Evolutionary conservation across 2,888 invertebrate genomes (phyloP).

Genomic region (Tenodera sinensis): DNA sequence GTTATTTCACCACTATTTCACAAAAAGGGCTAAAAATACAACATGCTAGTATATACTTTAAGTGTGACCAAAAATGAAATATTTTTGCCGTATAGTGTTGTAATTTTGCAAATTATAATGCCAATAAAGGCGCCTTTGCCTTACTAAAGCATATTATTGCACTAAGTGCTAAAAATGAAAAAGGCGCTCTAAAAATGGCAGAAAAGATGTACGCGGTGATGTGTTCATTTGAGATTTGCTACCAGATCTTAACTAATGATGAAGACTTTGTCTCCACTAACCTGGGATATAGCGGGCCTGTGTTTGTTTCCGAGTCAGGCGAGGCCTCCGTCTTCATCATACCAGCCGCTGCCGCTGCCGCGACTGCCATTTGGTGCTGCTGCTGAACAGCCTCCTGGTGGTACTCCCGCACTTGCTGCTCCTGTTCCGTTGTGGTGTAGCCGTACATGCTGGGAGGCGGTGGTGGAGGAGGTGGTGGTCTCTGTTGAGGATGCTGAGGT

Average conservation of each 20-base stretch:
- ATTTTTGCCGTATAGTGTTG: too few species aligned
- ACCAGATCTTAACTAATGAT: background rate
- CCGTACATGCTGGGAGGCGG: constrained; percentile 59
- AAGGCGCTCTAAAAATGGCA: background rate
- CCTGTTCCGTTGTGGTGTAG: constrained; percentile 48
- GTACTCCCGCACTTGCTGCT: constrained; percentile 54
- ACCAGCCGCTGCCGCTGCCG: constrained; percentile 54
- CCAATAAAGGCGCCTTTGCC: background rate
- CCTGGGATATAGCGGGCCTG: constrained; percentile 73
- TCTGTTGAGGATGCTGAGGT: constrained; percentile 37
- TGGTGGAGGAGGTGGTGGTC: constrained; percentile 47
- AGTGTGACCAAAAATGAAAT: too few species aligned
- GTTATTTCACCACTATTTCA: too few species aligned
- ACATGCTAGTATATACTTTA: too few species aligned
- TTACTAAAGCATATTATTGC: background rate
- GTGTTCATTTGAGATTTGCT: background rate
- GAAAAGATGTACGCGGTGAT: background rate
- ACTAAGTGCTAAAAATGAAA: background rate
- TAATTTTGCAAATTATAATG: background rate
- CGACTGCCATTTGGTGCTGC: constrained; percentile 51
- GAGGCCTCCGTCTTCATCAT: constrained; percentile 66
- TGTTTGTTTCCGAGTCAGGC: constrained; percentile 59
- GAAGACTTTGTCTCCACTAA: constrained; percentile 35
- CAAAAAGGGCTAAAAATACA: too few species aligned
- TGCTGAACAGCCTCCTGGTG: constrained; percentile 50